Evolutionary conservation across 2,888 invertebrate species (phyloP).

Genomic region (Trichogramma dendrolimi): DNA sequence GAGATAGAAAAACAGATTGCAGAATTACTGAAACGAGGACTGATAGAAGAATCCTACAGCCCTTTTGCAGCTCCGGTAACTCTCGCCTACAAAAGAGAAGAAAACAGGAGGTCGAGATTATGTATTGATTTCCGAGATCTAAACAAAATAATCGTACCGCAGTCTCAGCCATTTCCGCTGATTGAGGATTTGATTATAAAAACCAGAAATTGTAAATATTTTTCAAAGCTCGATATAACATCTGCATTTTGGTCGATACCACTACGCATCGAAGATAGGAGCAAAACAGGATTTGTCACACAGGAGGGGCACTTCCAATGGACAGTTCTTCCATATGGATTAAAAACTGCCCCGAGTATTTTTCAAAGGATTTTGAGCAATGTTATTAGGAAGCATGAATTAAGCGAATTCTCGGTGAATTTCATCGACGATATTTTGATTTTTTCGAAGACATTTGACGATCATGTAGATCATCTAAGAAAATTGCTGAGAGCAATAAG

Average conservation of each 20-base stretch:
- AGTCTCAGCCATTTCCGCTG: no score
- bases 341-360: slow-evolving; percentile 28
- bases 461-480: slow-evolving; percentile 20
- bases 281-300: slow-evolving; percentile 28
- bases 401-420: slow-evolving; percentile 17
- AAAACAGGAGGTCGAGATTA: no score
- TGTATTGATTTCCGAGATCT: no score
- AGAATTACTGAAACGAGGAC: no score
- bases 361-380: slow-evolving; percentile 28
- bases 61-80: no score
- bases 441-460: slow-evolving; percentile 22
- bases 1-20: no score
- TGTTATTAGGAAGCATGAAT: slow-evolving; percentile 24
- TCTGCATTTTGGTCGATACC: slow-evolving; percentile 36
- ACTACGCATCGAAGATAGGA: slow-evolving; percentile 27
- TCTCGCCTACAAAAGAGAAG: no score
- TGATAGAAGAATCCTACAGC: no score
- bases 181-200: no score
- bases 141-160: no score
- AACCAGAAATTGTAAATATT: no score
- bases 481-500: slow-evolving; percentile 35
- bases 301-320: slow-evolving; percentile 17
- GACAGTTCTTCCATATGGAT: slow-evolving; percentile 24
- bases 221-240: no score
- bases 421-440: slow-evolving; percentile 27